A percentile compares a stretch with the other conserved stretches of the same genome.
phyloP scores from a whole-genome alignment of 2,113 vertebrate species.

The Dasypus novemcinctus region DNA sequence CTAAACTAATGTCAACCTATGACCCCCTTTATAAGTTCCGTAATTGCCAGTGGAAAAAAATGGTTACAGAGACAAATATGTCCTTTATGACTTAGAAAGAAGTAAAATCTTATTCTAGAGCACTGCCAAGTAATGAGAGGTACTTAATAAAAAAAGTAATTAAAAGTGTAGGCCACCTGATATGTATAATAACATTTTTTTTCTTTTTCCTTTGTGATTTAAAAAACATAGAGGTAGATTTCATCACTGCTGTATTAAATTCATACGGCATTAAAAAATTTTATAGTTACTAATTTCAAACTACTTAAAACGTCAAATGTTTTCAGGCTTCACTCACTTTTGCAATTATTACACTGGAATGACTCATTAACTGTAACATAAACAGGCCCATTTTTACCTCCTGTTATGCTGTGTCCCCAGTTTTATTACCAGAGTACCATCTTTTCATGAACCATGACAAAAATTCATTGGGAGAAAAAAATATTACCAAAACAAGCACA shows the following conservation, averaged over 20 bases:
- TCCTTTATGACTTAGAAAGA: conserved; percentile 44
- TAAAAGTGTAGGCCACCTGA: conserved; percentile 53
- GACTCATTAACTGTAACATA: conserved; percentile 71
- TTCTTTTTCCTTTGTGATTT: conserved; percentile 65
- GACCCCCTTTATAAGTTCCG: conserved; percentile 39
- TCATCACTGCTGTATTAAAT: conserved; percentile 67
- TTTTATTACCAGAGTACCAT: conserved; percentile 56
- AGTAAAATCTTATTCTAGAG: conserved; percentile 61
- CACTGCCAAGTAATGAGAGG: conserved; percentile 55
- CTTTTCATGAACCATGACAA: conserved; percentile 59
- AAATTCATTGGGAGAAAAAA: background rate
- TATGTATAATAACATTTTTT: conserved; percentile 62
- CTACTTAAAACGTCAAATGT: conserved; percentile 78
- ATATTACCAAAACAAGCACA: background rate
- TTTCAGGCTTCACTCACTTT: conserved; percentile 78
- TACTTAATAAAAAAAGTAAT: conserved; percentile 78
- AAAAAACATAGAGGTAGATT: conserved; percentile 69
- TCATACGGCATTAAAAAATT: conserved; percentile 74
- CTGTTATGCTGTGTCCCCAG: conserved; percentile 26
- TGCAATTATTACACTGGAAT: conserved; percentile 79
- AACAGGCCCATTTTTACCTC: conserved; percentile 67
- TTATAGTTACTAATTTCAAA: conserved; percentile 77
- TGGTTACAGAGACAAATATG: conserved; percentile 68
- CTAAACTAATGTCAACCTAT: conserved; percentile 65
- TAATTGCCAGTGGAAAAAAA: conserved; percentile 51